Evolutionary conservation across 2,888 invertebrate species (phyloP).

Genomic region (Tuberolachnus salignus): DNA sequence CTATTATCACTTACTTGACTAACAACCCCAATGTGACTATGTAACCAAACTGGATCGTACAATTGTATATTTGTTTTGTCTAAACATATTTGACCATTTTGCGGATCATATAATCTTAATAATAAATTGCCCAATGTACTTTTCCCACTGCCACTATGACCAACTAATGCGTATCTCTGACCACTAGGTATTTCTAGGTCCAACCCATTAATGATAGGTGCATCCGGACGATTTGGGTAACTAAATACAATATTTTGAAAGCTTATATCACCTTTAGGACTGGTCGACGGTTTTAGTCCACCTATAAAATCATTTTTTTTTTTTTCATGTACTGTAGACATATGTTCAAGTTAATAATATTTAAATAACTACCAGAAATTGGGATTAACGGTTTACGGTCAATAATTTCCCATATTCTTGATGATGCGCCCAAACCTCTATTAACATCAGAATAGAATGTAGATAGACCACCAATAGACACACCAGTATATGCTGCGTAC

Average conservation of each 20-base stretch:
- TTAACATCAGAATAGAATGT: constrained; percentile 93
- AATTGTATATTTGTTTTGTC: constrained; percentile 79
- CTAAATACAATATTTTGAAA: constrained; percentile 77
- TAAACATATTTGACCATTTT: constrained; percentile 71
- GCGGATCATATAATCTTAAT: constrained; percentile 85
- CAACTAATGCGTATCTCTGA: constrained; percentile 82
- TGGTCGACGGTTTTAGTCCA: constrained; percentile 67
- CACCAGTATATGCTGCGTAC: constrained; percentile 92
- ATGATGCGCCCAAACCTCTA: constrained; percentile 89
- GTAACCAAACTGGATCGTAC: constrained; percentile 83
- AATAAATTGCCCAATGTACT: constrained; percentile 87
- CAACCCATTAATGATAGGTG: constrained; percentile 70
- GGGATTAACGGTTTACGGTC: constrained; percentile 82
- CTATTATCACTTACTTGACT: constrained; percentile 71
- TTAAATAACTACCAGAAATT: constrained; percentile 66
- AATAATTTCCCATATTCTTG: constrained; percentile 86
- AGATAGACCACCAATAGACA: constrained; percentile 87
- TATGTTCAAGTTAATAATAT: neutral
- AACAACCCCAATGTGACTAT: constrained; percentile 85
- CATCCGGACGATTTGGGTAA: constrained; percentile 72
- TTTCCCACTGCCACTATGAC: constrained; percentile 93
- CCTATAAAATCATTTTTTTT: constrained; percentile 64
- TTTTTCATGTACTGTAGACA: neutral
- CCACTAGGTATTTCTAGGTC: constrained; percentile 72
- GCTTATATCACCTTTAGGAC: constrained; percentile 73